Evolutionary conservation across 2,113 vertebrate species (phyloP), one percentile per base, ranked within the genome.

Genomic region (Gymnorhina tibicen): DNA sequence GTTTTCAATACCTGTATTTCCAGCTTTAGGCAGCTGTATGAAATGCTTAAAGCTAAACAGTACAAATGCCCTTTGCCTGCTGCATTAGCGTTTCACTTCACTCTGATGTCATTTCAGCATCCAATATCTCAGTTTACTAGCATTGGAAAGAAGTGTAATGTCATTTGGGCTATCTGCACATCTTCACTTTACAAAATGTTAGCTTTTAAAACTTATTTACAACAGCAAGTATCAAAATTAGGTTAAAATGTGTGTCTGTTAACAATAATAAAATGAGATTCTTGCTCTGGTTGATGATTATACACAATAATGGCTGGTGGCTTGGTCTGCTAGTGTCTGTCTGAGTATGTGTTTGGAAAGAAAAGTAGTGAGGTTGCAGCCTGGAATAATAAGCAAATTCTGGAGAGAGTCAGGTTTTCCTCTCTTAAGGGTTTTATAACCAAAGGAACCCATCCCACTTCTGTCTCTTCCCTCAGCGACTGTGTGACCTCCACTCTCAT

Each of bases 91-190:
- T 89, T 89, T 91, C 35, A 49, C 93, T 96, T 91, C 73, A 60
- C 41, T 87, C 59, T 87, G 86, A 93, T 86, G 79, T 55, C 55
- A 90, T 94, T 93, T 94, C 26, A 72, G 79, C 46, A 84, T 88
- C 39, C 3, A 5, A 0, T 95, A 94, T 44, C 68, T 92, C 62
- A 32, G 79, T 95, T 90, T 83, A 70, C 46, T 56, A 84, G 42
- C 47, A 30, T 17, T 89, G 77, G 52, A 67, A 88, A 95, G 60
- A 91, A 67, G n/a, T 53, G 37, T 88, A 80, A 86, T 96, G 60
- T 91, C 39, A 88, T 96, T 94, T 95, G 64, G 50, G 79, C 56
- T 92, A 94, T 92, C 91, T 93, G 86, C 89, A 92, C 86, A 64
- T 95, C 89, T 95, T 95, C 80, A 81, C 50, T 91, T 94, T 85